A percentile compares a stretch with the other conserved stretches of the same genome.
Conservation (phyloP, 2,888 invertebrate species). For the Zaprionus lineosus region DNA sequence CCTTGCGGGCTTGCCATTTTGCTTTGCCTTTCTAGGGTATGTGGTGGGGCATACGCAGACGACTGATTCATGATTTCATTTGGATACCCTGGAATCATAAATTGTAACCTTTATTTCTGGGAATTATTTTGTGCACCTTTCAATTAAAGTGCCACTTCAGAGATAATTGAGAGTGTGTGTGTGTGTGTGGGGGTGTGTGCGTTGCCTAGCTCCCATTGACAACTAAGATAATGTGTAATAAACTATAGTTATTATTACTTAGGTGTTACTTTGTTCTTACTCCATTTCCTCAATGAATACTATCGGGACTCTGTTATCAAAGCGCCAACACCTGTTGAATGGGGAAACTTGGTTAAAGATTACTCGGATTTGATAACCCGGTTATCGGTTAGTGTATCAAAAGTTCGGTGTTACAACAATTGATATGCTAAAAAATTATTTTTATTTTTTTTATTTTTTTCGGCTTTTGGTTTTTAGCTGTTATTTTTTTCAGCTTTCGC, state of each 20-base stretch:
- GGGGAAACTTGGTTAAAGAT: no score
- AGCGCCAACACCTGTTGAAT: neutral
- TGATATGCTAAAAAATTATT: constrained; percentile 1
- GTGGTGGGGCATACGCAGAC: neutral
- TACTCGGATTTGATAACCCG: no score
- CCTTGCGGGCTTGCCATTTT: constrained; percentile 28
- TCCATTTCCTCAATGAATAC: no score
- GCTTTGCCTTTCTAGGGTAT: constrained; percentile 15
- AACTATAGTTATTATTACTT: no score
- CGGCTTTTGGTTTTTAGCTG: constrained; percentile 5
- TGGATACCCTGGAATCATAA: neutral
- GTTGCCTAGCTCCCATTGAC: constrained; percentile 8
- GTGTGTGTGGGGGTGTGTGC: no score
- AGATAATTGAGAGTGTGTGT: no score
- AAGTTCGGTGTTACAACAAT: neutral
- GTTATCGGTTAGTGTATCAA: neutral
- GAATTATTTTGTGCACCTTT: neutral
- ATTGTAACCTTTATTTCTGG: neutral
- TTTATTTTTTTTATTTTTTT: constrained; percentile 17
- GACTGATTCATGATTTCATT: neutral
- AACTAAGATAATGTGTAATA: constrained; percentile 20
- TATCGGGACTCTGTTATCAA: no score
- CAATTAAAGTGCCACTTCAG: constrained; percentile 14
- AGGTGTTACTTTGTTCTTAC: no score
- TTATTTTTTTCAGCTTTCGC: constrained; percentile 37